phyloP scores from a whole-genome alignment of 2,888 invertebrate genomes.

The Cataglyphis albicans region DNA sequence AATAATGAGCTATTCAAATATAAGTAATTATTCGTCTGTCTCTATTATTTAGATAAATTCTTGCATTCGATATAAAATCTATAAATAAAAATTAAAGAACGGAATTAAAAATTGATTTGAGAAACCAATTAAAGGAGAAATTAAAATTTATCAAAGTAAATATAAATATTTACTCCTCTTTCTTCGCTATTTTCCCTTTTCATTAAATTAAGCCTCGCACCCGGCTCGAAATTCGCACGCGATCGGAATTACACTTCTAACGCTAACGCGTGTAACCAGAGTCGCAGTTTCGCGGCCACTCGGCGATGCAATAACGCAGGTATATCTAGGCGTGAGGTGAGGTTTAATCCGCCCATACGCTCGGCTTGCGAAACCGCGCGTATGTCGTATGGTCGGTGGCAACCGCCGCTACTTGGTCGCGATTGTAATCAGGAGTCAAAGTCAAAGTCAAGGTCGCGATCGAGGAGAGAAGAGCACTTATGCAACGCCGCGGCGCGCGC shows the following conservation, averaged over 20 bases:
- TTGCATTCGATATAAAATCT: neutral
- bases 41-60: neutral
- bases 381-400: constrained; percentile 66
- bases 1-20: neutral
- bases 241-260: neutral
- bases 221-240: neutral
- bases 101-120: neutral
- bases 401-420: constrained; percentile 67
- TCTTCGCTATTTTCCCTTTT: neutral
- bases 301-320: constrained; percentile 36
- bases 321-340: constrained; percentile 17
- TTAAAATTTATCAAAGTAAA: neutral
- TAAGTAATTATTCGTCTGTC: neutral
- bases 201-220: neutral
- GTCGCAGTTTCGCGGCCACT: constrained; percentile 41
- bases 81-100: too few species aligned
- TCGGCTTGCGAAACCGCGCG: constrained; percentile 73
- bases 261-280: neutral
- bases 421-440: constrained; percentile 83
- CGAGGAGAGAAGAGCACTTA: constrained; percentile 78
- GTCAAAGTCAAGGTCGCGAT: constrained; percentile 85
- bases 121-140: neutral
- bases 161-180: neutral
- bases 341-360: constrained; percentile 59
- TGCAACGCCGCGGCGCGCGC: constrained; percentile 72